Evolutionary conservation across 1,140 invertebrate genomes (phyloP).

Genomic region (Drosophila bocqueti): DNA sequence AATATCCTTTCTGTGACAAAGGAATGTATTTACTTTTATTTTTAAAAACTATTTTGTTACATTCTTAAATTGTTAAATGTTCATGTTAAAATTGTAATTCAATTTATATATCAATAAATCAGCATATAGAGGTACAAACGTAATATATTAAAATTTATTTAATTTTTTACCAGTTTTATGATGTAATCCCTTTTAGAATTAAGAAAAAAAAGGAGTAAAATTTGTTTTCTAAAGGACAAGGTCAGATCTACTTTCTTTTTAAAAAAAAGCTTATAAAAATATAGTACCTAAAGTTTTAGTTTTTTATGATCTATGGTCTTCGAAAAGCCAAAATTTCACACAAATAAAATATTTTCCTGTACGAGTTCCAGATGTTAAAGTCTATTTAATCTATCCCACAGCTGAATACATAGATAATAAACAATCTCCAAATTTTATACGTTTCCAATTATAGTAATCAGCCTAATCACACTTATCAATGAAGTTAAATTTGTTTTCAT

Average conservation of each 20-base stretch:
- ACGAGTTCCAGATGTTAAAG: background rate
- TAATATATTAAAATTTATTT: too few species aligned
- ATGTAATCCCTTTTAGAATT: background rate
- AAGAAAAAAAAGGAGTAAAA: background rate
- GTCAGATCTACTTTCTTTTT: too few species aligned
- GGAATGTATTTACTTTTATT: background rate
- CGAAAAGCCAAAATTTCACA: background rate
- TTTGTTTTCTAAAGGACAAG: too few species aligned
- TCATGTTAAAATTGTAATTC: background rate
- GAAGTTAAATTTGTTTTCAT: constrained; percentile 2
- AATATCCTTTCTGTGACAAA: background rate
- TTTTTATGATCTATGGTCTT: too few species aligned
- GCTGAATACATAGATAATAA: background rate
- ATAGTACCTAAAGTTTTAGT: too few species aligned
- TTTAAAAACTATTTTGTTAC: background rate
- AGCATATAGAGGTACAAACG: too few species aligned
- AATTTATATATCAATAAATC: too few species aligned
- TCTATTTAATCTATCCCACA: background rate
- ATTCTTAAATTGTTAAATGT: background rate
- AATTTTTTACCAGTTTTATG: too few species aligned
- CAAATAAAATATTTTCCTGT: background rate
- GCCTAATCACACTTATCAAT: background rate
- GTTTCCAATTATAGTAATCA: background rate
- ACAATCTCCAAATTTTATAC: background rate
- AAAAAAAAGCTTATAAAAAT: too few species aligned